Evolutionary conservation across 2,888 invertebrate species (phyloP).

Genomic region (Platypus cylindrus): DNA sequence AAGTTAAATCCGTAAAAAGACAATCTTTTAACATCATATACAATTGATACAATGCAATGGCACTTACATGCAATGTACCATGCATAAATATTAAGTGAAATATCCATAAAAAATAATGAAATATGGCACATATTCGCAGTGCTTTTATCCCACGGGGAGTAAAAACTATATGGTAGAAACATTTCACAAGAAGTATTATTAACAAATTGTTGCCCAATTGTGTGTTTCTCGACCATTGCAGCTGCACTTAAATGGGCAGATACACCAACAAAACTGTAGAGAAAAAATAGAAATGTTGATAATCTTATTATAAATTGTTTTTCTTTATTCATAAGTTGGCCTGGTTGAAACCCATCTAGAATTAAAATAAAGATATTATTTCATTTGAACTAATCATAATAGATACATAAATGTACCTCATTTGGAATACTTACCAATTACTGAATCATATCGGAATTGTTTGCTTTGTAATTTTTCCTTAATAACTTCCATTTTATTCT

Average conservation of each 20-base stretch:
- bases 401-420: background rate
- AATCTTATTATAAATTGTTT: conserved; percentile 9
- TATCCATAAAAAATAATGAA: conserved; percentile 18
- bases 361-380: conserved; percentile 1
- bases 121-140: conserved; percentile 15
- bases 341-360: conserved; percentile 16
- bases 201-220: conserved; percentile 10
- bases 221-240: conserved; percentile 12
- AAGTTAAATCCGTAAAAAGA: too few relatives aligned
- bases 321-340: conserved; percentile 8
- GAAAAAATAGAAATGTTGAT: conserved; percentile 10
- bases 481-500: conserved; percentile 8
- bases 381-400: background rate
- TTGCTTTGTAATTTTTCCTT: conserved; percentile 9
- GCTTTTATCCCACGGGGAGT: conserved; percentile 16
- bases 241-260: conserved; percentile 18
- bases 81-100: conserved; percentile 17
- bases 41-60: too few relatives aligned
- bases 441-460: conserved; percentile 10
- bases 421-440: conserved; percentile 5
- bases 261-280: conserved; percentile 18
- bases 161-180: conserved; percentile 17
- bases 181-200: conserved; percentile 17
- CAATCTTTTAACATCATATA: too few relatives aligned
- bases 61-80: conserved; percentile 19